phyloP scores from a whole-genome alignment of 2,113 vertebrate species.

The Nicator chloris region DNA sequence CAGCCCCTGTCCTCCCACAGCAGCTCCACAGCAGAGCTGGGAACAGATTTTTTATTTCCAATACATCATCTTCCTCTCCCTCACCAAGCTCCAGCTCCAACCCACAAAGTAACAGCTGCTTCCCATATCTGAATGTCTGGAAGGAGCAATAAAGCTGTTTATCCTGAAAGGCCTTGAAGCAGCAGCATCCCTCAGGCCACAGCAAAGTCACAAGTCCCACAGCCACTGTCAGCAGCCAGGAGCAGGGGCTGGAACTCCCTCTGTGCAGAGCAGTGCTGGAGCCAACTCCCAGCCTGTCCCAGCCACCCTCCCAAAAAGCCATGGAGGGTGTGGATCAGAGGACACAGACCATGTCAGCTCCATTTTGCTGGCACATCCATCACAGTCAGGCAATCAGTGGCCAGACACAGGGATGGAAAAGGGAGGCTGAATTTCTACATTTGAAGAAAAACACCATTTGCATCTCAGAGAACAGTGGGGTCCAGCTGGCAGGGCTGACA shows the following conservation, averaged over 20 bases:
- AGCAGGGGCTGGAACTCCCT: not conserved
- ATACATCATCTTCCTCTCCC: not conserved
- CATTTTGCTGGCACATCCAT: not conserved
- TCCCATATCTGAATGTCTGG: not conserved
- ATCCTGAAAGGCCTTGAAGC: not conserved
- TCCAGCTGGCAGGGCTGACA: not conserved
- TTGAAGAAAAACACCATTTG: not conserved
- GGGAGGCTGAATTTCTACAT: not conserved
- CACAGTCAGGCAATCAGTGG: not conserved
- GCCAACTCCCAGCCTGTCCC: not conserved
- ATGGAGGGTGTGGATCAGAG: accelerated
- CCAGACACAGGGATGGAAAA: not conserved
- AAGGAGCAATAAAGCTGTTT: not conserved
- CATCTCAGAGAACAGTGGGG: not conserved
- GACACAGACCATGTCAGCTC: accelerated
- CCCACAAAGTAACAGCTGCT: not conserved
- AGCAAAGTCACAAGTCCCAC: not conserved
- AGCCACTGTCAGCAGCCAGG: not conserved
- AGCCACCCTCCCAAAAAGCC: not conserved
- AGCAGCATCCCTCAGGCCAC: not conserved
- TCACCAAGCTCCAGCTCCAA: not conserved
- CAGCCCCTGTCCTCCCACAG: not conserved
- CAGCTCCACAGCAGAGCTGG: not conserved
- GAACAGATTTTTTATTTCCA: not conserved
- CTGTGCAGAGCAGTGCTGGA: not conserved